These are phyloP conservation scores for Priocnemis perturbator DNA, from an alignment of 2,888 invertebrate genomes.

Conservation along the genomic window DNA sequence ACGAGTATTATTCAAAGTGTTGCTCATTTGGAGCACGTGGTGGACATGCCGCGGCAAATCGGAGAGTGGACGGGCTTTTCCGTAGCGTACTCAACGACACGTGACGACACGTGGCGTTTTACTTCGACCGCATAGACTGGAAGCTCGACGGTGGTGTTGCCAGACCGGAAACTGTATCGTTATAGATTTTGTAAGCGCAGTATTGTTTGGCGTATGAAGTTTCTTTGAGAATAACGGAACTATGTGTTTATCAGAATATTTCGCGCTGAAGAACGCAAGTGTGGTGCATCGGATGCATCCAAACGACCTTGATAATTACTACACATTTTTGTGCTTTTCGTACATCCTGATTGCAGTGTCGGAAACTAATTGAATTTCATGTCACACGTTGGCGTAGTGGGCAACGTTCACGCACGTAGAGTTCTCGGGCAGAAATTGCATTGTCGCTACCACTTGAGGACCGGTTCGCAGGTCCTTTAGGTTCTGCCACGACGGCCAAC, in stretches of 20 bases:
- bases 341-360: no score
- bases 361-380: no score
- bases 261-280: constrained; percentile 56
- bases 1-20: constrained; percentile 68
- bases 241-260: constrained; percentile 54
- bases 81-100: constrained; percentile 64
- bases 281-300: no score
- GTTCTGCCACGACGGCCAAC: constrained; percentile 24
- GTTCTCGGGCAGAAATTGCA: constrained; percentile 6
- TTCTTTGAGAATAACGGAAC: no score
- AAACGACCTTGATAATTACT: not conserved
- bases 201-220: no score
- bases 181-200: no score
- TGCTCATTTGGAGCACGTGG: constrained; percentile 61
- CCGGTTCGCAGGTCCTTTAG: constrained; percentile 20
- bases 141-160: not conserved
- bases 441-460: constrained; percentile 25
- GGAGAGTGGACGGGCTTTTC: constrained; percentile 33
- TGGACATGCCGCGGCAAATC: constrained; percentile 59
- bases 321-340: no score
- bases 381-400: no score
- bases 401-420: no score
- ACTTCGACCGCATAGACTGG: not conserved
- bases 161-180: not conserved
- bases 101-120: constrained; percentile 69